Conservation (phyloP, 1,140 invertebrate genomes). For the Procambarus virginalis region DNA sequence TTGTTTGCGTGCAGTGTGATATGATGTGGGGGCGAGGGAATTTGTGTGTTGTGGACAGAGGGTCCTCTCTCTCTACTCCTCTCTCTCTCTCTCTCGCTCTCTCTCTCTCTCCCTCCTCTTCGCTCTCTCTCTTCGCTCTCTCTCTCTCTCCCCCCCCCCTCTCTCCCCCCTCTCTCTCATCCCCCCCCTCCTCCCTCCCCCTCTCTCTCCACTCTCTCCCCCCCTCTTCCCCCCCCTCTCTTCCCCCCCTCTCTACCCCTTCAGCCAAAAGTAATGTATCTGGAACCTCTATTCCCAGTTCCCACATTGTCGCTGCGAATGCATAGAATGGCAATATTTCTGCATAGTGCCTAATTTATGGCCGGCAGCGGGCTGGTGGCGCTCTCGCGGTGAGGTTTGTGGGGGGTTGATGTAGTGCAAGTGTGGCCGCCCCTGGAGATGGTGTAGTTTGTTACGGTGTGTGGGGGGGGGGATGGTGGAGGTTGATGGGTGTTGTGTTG, state of each 20-base stretch:
- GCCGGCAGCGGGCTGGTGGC: background rate
- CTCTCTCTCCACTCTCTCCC: background rate
- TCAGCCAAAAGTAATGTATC: background rate
- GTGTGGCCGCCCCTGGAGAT: no score
- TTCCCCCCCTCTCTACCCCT: background rate
- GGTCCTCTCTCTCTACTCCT: no score
- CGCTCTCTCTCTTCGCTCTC: no score
- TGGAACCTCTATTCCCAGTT: background rate
- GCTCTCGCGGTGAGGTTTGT: background rate
- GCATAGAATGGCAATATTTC: constrained; percentile 9
- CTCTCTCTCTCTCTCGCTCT: no score
- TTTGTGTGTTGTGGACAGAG: no score
- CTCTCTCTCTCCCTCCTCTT: background rate
- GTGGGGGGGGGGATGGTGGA: background rate
- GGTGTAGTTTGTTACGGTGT: no score
- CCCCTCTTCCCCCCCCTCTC: background rate
- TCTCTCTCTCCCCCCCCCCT: no score
- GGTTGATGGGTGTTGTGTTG: background rate
- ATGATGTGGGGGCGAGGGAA: no score
- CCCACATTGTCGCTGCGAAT: background rate
- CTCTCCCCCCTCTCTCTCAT: background rate
- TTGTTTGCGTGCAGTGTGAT: no score
- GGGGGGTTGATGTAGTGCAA: background rate
- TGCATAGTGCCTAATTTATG: constrained; percentile 4
- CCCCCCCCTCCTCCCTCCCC: background rate